These are phyloP conservation scores for Peucedramus taeniatus DNA, from an alignment of 2,113 vertebrate genomes.

Conservation along the genomic window DNA sequence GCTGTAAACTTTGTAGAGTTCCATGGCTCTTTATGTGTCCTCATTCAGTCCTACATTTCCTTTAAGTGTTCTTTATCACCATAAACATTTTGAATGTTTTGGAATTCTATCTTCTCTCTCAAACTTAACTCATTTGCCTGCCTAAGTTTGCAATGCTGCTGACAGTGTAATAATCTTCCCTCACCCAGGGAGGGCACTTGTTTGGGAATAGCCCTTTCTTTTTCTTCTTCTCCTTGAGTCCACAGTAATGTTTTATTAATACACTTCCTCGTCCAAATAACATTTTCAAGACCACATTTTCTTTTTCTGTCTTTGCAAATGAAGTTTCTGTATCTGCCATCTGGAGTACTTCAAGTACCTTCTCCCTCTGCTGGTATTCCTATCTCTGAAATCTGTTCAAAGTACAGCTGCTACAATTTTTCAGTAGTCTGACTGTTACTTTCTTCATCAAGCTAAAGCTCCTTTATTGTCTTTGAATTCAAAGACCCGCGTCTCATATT, in stretches of 20 bases:
- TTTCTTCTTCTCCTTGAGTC: not conserved
- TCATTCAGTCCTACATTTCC: not conserved
- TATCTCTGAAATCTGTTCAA: not conserved
- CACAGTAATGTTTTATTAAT: slow-evolving; percentile 12
- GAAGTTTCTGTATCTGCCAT: not conserved
- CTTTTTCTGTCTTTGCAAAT: slow-evolving; percentile 8
- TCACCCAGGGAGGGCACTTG: not conserved
- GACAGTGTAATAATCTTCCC: not conserved
- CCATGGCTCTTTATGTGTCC: rapidly evolving
- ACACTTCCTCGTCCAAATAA: slow-evolving; percentile 1
- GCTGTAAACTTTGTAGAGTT: not conserved
- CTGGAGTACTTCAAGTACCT: slow-evolving; percentile 1
- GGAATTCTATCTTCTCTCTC: not conserved
- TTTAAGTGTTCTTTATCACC: not conserved
- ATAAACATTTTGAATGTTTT: not conserved
- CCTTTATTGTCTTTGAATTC: not conserved
- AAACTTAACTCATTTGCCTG: not conserved
- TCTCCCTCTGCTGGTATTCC: not conserved
- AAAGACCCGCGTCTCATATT: not conserved
- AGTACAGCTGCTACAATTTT: not conserved
- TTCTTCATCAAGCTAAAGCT: not conserved
- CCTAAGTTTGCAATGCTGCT: not conserved
- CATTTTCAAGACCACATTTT: not conserved
- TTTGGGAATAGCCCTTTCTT: not conserved
- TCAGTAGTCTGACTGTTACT: not conserved